phyloP scores from a whole-genome alignment of 2,888 invertebrate genomes.

The Nowickia ferox region DNA sequence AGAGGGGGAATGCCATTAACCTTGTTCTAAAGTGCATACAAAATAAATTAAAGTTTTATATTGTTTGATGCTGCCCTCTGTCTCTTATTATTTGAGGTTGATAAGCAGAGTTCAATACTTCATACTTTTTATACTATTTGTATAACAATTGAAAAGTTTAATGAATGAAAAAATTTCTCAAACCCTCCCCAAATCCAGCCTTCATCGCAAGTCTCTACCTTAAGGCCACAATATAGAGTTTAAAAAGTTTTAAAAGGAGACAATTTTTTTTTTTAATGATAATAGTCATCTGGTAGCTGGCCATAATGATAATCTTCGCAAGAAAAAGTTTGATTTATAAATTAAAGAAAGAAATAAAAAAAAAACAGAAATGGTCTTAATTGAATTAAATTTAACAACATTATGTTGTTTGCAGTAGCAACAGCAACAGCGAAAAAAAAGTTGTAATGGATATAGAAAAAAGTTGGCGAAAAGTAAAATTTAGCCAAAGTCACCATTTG shows the following conservation, averaged over 20 bases:
- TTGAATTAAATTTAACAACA: slow-evolving; percentile 64
- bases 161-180: slow-evolving; percentile 46
- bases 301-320: slow-evolving; percentile 43
- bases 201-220: slow-evolving; percentile 33
- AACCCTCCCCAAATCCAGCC: neutral
- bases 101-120: slow-evolving; percentile 45
- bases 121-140: slow-evolving; percentile 51
- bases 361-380: slow-evolving; percentile 53
- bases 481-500: slow-evolving; percentile 65
- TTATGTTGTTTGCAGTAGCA: slow-evolving; percentile 17
- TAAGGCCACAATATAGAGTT: slow-evolving; percentile 32
- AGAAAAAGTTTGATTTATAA: slow-evolving; percentile 70
- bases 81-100: slow-evolving; percentile 33
- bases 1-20: slow-evolving; percentile 50
- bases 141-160: slow-evolving; percentile 68
- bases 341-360: slow-evolving; percentile 44
- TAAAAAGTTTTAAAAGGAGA: slow-evolving; percentile 34
- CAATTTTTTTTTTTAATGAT: slow-evolving; percentile 41
- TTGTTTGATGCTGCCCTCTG: slow-evolving; percentile 25
- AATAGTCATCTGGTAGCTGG: slow-evolving; percentile 43
- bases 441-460: slow-evolving; percentile 3
- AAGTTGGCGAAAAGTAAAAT: slow-evolving; percentile 30
- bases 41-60: slow-evolving; percentile 47
- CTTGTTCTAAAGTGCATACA: slow-evolving; percentile 45
- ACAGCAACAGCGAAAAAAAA: neutral